Evolutionary conservation across 2,888 invertebrate species (phyloP), one percentile per base, ranked within the genome.

Genomic region (Microplitis deprimator): DNA sequence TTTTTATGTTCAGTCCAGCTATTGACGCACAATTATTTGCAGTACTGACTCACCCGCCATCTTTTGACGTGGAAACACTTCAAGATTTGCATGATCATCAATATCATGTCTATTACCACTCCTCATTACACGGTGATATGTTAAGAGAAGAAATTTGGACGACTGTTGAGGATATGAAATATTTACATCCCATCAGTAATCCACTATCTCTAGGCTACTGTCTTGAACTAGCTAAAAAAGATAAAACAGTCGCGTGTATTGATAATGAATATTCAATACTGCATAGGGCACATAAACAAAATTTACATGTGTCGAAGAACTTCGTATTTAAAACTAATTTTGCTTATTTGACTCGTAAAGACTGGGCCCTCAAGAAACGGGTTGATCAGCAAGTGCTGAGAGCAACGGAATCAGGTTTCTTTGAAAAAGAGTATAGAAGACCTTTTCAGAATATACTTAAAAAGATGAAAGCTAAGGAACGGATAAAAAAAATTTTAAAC

Each of bases 41-140:
- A 3, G 0, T 50, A 50, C 5, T 50, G 13, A 50, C 50, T 10
- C 50, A 5, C 5, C 50, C 50, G 5, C 0, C 4, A 50, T 50
- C 50, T 50, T 50, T 4, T 50, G 13, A 8, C 10, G 13, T 10
- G 1, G 2, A 8, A 13, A 50, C 4, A 13, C 50, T 50, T 13
- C 8, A 50, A 13, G 50, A 50, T 13, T 50, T 50, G 50, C 50
- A 50, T 5, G 50, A 50, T 10, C 2, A 50, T 50, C 50, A 10
- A 5, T 50, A 50, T 5, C 50, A 50, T 50, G 1, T 50, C 4
- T 10, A 50, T 50, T 50, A 10, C 13, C 1, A 8, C 10, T 10
- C 8, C 6, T 1, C 7, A 5, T 4, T 50, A 2, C 0, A 1
- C 1, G 0, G 13, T 1, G 5, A 2, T 1, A 10, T 50, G 3